Percentiles rank a stretch among this genome's conserved stretches.
Conservation (phyloP, 2,888 invertebrate genomes). For the Diadegma fenestrale region DNA sequence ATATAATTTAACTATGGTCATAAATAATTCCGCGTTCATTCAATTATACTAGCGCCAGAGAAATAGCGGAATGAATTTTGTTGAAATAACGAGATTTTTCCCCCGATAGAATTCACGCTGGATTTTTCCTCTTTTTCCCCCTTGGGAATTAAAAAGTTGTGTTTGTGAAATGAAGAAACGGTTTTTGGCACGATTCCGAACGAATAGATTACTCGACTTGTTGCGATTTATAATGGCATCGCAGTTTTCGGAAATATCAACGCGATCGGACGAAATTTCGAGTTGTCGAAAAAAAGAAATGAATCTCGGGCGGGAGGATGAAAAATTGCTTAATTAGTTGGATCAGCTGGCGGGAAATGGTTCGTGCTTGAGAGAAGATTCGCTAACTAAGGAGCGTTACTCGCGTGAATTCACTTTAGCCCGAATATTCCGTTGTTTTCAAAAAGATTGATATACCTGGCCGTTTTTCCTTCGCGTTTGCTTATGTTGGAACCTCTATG, state of each 20-base stretch:
- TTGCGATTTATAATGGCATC: background rate
- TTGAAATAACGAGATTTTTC: background rate
- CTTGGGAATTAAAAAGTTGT: background rate
- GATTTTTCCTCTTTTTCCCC: background rate
- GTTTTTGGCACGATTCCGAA: conserved; percentile 1
- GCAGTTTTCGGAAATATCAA: background rate
- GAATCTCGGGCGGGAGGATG: background rate
- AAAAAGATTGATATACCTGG: no score
- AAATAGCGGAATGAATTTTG: background rate
- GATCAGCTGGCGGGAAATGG: background rate
- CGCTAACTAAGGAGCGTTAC: no score
- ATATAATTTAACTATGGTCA: background rate
- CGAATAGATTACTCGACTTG: background rate
- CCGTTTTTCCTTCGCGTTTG: no score
- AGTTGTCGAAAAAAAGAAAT: background rate
- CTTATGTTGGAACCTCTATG: no score
- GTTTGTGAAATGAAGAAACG: background rate
- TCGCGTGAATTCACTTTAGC: no score
- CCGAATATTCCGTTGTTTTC: no score
- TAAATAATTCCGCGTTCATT: background rate
- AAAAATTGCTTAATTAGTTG: background rate
- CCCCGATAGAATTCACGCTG: background rate
- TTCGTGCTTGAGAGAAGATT: background rate
- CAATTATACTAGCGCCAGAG: background rate
- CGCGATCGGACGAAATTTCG: background rate